phyloP scores from a whole-genome alignment of 2,888 invertebrate genomes.

The Thymelicus acteon region DNA sequence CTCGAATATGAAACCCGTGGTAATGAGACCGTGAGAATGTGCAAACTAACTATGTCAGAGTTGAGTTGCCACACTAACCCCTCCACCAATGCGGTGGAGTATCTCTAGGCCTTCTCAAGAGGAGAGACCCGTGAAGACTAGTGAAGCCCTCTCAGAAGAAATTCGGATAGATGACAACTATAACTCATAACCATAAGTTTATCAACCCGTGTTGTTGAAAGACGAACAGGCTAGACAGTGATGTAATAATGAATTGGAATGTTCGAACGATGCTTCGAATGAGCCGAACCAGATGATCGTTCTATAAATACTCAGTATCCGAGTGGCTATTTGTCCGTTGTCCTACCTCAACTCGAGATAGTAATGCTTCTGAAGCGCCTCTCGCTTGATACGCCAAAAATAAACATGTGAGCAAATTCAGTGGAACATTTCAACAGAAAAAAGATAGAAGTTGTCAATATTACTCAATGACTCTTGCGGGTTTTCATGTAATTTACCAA shows the following conservation, averaged over 20 bases:
- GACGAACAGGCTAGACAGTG: not conserved
- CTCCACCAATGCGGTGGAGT: too few species aligned
- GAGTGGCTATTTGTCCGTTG: not conserved
- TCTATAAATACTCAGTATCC: not conserved
- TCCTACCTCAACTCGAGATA: not conserved
- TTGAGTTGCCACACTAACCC: too few species aligned
- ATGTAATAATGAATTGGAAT: not conserved
- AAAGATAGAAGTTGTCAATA: not conserved
- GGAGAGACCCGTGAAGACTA: too few species aligned
- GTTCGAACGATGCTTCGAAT: not conserved
- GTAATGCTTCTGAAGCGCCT: not conserved
- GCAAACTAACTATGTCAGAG: too few species aligned
- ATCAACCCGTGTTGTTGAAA: too few species aligned
- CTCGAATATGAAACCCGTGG: too few species aligned
- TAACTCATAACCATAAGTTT: too few species aligned
- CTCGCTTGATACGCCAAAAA: not conserved
- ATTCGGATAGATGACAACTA: too few species aligned
- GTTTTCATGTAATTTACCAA: too few species aligned
- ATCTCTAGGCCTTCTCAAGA: too few species aligned
- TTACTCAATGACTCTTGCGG: not conserved
- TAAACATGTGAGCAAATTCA: constrained; percentile 5
- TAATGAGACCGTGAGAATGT: too few species aligned
- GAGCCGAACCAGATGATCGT: not conserved
- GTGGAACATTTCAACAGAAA: not conserved
- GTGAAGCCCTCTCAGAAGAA: too few species aligned